Conservation (phyloP, 2,888 invertebrate species). For the Phasia obesa region DNA sequence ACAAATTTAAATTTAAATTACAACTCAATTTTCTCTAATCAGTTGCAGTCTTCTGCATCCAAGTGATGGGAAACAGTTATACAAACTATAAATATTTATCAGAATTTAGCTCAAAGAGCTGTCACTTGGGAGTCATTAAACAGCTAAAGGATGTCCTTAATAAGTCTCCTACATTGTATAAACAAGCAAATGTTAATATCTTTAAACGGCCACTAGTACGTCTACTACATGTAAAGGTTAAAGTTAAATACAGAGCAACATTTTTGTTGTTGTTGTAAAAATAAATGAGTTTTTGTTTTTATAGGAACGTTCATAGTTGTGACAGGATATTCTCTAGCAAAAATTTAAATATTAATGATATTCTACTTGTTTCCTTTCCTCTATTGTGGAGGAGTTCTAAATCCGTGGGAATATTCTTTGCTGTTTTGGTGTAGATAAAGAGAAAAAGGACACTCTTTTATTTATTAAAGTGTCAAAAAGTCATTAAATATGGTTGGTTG, state of each 20-base stretch:
- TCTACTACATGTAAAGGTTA: slow-evolving; percentile 17
- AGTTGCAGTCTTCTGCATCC: slow-evolving; percentile 13
- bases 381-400: neutral
- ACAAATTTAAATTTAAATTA: slow-evolving; percentile 52
- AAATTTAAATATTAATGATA: slow-evolving; percentile 50
- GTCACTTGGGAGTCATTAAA: slow-evolving; percentile 69
- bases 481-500: slow-evolving; percentile 24
- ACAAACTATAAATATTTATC: slow-evolving; percentile 21
- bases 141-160: slow-evolving; percentile 42
- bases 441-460: slow-evolving; percentile 31
- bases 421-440: neutral
- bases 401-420: slow-evolving; percentile 45
- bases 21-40: slow-evolving; percentile 51
- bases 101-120: slow-evolving; percentile 23
- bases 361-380: slow-evolving; percentile 16
- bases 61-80: slow-evolving; percentile 31
- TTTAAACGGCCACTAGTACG: neutral
- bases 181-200: neutral
- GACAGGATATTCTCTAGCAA: slow-evolving; percentile 58
- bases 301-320: slow-evolving; percentile 6
- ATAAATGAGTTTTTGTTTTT: neutral
- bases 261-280: neutral
- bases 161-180: too few species aligned
- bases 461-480: slow-evolving; percentile 53
- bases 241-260: neutral